Conservation (phyloP, 2,113 vertebrate species). For the Syngnathus typhle region DNA sequence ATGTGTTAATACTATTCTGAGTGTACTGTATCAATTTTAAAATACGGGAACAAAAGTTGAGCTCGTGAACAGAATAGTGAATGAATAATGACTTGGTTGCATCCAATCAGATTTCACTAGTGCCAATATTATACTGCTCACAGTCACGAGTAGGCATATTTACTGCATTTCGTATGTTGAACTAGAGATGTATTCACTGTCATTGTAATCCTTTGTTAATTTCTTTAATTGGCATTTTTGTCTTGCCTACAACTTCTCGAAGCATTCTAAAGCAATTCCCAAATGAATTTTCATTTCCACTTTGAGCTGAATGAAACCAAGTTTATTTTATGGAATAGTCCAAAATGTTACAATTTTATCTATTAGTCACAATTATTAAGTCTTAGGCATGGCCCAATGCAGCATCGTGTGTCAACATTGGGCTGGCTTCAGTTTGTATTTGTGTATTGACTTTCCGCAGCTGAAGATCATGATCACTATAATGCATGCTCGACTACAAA, state of each 20-base stretch:
- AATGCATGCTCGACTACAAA: conserved; percentile 22
- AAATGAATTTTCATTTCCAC: too few relatives aligned
- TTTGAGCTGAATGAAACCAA: too few relatives aligned
- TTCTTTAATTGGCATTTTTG: neutral
- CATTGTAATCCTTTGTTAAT: neutral
- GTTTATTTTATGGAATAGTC: too few relatives aligned
- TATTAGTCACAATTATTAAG: neutral
- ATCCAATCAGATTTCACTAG: neutral
- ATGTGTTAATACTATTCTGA: too few relatives aligned
- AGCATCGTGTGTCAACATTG: neutral
- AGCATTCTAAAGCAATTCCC: neutral
- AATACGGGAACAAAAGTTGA: neutral
- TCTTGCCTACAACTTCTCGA: neutral
- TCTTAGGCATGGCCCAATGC: neutral
- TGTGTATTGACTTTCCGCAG: conserved; percentile 25
- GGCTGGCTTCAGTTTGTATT: neutral
- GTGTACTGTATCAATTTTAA: neutral
- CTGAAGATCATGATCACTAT: conserved; percentile 18
- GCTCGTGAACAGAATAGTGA: neutral
- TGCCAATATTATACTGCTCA: neutral
- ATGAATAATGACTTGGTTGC: neutral
- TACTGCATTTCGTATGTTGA: neutral
- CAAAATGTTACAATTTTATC: too few relatives aligned
- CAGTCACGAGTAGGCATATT: neutral
- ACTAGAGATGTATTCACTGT: too few relatives aligned